A percentile compares a stretch with the other conserved stretches of the same genome.
These are phyloP conservation scores for Pelmatolapia mariae DNA, from an alignment of 2,113 vertebrate species.

Conservation along the genomic window DNA sequence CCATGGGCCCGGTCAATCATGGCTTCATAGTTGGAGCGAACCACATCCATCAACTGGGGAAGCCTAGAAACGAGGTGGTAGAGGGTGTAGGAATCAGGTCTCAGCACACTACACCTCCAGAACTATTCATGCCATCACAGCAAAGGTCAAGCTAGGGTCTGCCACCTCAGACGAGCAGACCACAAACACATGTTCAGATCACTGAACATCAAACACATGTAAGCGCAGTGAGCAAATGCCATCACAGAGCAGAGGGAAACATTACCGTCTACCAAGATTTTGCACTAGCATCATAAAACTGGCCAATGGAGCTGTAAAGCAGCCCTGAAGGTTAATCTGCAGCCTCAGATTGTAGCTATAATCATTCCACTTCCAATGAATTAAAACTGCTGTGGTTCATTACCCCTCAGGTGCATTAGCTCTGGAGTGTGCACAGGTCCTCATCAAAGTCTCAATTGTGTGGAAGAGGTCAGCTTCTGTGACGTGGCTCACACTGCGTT, in stretches of 20 bases:
- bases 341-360: not conserved
- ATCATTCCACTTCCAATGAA: not conserved
- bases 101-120: not conserved
- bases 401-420: slow-evolving; percentile 98
- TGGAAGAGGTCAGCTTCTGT: slow-evolving; percentile 97
- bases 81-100: not conserved
- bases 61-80: slow-evolving; percentile 70
- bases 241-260: not conserved
- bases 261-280: not conserved
- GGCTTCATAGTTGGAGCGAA: slow-evolving; percentile 97
- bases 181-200: not conserved
- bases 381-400: slow-evolving; percentile 10
- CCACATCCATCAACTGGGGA: slow-evolving; percentile 97
- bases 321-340: fast-evolving
- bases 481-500: slow-evolving; percentile 91
- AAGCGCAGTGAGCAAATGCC: not conserved
- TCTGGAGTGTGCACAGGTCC: slow-evolving; percentile 96
- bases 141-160: not conserved
- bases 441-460: slow-evolving; percentile 98
- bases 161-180: not conserved
- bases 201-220: not conserved
- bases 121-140: not conserved
- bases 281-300: not conserved
- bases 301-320: not conserved
- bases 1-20: slow-evolving; percentile 98